Evolutionary conservation across 23 tunicate genomes (phyloP).

Genomic region (Botrylloides violaceus): DNA sequence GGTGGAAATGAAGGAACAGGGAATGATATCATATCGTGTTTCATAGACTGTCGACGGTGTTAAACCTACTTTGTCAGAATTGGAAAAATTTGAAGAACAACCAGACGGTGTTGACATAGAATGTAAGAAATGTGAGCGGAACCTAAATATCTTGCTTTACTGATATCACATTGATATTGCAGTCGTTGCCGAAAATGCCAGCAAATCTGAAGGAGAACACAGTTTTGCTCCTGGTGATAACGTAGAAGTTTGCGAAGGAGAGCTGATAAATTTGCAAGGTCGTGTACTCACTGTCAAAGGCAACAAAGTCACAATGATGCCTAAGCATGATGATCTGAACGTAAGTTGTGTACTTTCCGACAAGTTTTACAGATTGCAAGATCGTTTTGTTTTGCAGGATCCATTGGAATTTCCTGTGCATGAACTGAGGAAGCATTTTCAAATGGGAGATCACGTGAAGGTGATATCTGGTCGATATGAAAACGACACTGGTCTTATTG

Average conservation of each 20-base stretch:
- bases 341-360: conserved; percentile 22
- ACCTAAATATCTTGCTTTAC: neutral
- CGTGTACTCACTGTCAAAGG: conserved; percentile 78
- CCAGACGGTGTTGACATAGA: conserved; percentile 90
- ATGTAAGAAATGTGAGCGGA: conserved; percentile 30
- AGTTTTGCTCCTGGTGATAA: conserved; percentile 93
- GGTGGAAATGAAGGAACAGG: no score
- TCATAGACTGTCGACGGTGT: conserved; percentile 87
- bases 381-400: conserved; percentile 29
- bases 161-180: neutral
- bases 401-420: conserved; percentile 87
- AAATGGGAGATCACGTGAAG: conserved; percentile 97
- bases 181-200: conserved; percentile 60
- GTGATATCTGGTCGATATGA: conserved; percentile 94
- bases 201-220: conserved; percentile 36
- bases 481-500: conserved; percentile 93
- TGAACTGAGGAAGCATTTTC: conserved; percentile 77
- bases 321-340: conserved; percentile 84
- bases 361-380: neutral
- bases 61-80: conserved; percentile 89
- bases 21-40: no score
- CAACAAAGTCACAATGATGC: conserved; percentile 89
- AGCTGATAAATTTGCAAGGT: conserved; percentile 78
- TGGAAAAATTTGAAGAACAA: conserved; percentile 94
- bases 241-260: conserved; percentile 91